Percentiles rank a stretch among this genome's conserved stretches.
phyloP scores from a whole-genome alignment of 2,113 vertebrate genomes.

The Catagonus wagneri region DNA sequence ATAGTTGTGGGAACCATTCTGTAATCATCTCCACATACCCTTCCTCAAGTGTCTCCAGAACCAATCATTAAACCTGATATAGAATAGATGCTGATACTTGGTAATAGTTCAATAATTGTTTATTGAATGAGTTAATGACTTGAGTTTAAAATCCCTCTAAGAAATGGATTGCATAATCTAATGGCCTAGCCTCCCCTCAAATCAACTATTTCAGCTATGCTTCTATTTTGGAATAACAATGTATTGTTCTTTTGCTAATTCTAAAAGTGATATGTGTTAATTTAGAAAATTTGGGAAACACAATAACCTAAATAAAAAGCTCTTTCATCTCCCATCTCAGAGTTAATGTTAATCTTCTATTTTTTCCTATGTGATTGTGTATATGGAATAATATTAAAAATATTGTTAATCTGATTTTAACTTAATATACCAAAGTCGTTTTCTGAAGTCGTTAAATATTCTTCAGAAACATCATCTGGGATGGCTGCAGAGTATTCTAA shows the following conservation, averaged over 20 bases:
- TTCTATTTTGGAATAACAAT: conserved; percentile 29
- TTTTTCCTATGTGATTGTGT: not conserved
- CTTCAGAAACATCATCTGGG: conserved; percentile 30
- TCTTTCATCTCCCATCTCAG: conserved; percentile 33
- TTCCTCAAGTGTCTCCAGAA: not conserved
- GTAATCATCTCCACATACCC: not conserved
- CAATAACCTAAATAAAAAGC: not conserved
- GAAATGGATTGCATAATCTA: not conserved
- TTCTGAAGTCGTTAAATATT: conserved; percentile 31
- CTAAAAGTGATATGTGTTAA: not conserved
- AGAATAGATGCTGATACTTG: not conserved
- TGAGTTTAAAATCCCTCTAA: not conserved
- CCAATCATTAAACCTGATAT: not conserved
- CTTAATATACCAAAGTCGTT: not conserved
- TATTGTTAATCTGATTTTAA: conserved; percentile 12
- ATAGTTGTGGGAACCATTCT: not conserved
- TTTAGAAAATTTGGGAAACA: conserved; percentile 15
- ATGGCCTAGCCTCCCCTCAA: not conserved
- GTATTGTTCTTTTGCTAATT: not conserved
- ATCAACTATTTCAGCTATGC: not conserved
- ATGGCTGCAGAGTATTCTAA: not conserved
- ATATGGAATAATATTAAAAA: not conserved
- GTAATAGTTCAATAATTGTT: not conserved
- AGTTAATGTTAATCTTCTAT: not conserved
- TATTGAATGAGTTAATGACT: not conserved